Base-by-base conservation (phyloP, 2,797 vertebrate genomes). In the Eutrigla gurnardus region DNA sequence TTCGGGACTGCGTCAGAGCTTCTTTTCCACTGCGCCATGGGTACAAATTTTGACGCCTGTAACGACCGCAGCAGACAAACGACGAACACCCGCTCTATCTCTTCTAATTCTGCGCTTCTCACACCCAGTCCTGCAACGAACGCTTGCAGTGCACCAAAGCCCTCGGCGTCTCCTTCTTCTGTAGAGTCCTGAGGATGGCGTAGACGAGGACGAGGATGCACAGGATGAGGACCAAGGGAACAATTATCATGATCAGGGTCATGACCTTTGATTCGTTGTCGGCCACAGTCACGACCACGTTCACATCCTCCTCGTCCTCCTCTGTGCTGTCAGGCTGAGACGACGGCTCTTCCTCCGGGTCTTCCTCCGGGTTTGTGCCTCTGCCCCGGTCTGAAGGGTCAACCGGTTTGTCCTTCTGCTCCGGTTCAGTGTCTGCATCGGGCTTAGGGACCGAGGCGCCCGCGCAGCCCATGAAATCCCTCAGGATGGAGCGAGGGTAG, bases 81-180 rank as follows among this genome's bases (percentile, higher is more conserved):
- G 65, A 82, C 14, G 67, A 40, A 71, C 17, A 39, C 71, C 55
- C 8, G 42, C 4, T 72, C 64, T 2, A 4, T 33, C 43, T 18
- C 60, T 39, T 59, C 61, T 17, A 6, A 9, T 4, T 42, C 25
- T 25, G 6, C 0, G 35, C 53, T 25, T 2, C 2, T 97, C 96
- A 99, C 87, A 99, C 98, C 98, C 98, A 99, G 78, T 99, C 96
- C 94, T 99, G 98, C 93, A 99, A 86, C 1, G 98, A 99, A 15
- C 98, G 97, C 88, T 98, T 99, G 95, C 97, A 99, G 93, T 98
- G 98, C 75, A 98, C 92, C 80, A 99, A 92, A 82, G 96, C 92
- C 70, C 96, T 94, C 0, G 98, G 97, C 0, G 96, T 87, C 11
- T 98, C 97, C 88, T 98, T 99, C 85, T 96, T 96, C 94, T 99